These are phyloP conservation scores for Pseudorectes ferrugineus DNA, from an alignment of 2,113 vertebrate species.

Conservation along the genomic window DNA sequence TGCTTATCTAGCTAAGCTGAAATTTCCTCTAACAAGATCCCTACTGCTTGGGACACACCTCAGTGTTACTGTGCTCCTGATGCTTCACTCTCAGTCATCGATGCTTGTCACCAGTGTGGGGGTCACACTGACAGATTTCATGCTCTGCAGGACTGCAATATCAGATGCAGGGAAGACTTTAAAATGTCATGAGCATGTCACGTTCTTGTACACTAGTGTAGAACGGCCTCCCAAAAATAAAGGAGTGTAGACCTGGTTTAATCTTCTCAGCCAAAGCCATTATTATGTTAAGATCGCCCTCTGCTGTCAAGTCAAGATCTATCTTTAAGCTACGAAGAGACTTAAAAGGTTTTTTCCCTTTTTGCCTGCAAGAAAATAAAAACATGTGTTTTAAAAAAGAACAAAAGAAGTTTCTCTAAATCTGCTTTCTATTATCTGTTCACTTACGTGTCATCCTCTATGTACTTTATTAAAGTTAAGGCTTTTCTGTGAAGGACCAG, in stretches of 20 bases:
- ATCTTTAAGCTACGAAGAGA: conserved; percentile 89
- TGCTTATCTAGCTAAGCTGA: background rate
- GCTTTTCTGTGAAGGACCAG: conserved; percentile 96
- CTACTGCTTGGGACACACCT: background rate
- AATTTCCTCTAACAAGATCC: background rate
- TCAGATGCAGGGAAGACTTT: background rate
- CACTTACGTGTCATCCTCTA: conserved; percentile 97
- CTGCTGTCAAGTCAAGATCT: conserved; percentile 89
- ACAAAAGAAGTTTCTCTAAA: background rate
- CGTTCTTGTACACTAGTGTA: conserved; percentile 93
- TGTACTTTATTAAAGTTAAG: conserved; percentile 94
- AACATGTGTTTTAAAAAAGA: background rate
- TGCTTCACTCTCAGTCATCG: background rate
- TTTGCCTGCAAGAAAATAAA: conserved; percentile 79
- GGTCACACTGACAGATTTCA: background rate
- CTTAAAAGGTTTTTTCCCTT: conserved; percentile 93
- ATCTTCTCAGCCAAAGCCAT: conserved; percentile 98
- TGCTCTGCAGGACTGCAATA: background rate
- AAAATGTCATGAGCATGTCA: conserved; percentile 90
- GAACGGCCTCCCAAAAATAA: conserved; percentile 92
- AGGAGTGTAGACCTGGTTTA: conserved; percentile 90
- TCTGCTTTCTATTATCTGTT: background rate
- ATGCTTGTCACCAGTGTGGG: background rate
- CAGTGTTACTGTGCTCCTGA: background rate
- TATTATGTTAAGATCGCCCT: conserved; percentile 94